phyloP scores from a whole-genome alignment of 2,888 invertebrate genomes.

The Papilio gigon region DNA sequence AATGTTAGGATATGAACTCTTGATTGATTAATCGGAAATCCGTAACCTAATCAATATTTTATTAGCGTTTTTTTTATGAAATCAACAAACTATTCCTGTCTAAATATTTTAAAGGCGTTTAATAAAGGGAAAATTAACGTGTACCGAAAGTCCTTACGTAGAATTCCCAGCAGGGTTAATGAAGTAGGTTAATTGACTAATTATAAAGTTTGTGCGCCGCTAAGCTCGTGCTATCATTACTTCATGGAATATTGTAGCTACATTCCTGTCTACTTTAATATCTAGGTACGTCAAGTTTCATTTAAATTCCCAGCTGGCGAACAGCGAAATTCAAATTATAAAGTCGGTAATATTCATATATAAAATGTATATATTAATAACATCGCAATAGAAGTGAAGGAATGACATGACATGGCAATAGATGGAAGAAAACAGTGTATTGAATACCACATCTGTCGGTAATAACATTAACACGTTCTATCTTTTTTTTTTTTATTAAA shows the following conservation, averaged over 20 bases:
- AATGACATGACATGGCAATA: too few relatives aligned
- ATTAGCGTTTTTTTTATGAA: too few relatives aligned
- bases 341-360: neutral
- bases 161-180: slow-evolving; percentile 26
- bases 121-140: slow-evolving; percentile 24
- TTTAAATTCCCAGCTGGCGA: neutral
- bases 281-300: neutral
- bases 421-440: too few relatives aligned
- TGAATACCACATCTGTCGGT: too few relatives aligned
- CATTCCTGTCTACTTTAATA: slow-evolving; percentile 4
- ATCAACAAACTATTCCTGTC: neutral
- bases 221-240: slow-evolving; percentile 1
- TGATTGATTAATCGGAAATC: too few relatives aligned
- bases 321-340: neutral
- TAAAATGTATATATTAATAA: too few relatives aligned
- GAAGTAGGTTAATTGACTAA: slow-evolving; percentile 23
- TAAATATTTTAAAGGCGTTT: slow-evolving; percentile 1
- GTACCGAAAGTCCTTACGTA: neutral
- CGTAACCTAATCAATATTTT: too few relatives aligned
- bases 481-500: too few relatives aligned
- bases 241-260: slow-evolving; percentile 8
- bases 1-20: too few relatives aligned
- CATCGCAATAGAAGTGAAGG: too few relatives aligned
- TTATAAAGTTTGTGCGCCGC: slow-evolving; percentile 22
- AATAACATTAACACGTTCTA: too few relatives aligned